These are phyloP conservation scores for Danio choprae DNA, from an alignment of 2,797 vertebrate species.

Conservation along the genomic window DNA sequence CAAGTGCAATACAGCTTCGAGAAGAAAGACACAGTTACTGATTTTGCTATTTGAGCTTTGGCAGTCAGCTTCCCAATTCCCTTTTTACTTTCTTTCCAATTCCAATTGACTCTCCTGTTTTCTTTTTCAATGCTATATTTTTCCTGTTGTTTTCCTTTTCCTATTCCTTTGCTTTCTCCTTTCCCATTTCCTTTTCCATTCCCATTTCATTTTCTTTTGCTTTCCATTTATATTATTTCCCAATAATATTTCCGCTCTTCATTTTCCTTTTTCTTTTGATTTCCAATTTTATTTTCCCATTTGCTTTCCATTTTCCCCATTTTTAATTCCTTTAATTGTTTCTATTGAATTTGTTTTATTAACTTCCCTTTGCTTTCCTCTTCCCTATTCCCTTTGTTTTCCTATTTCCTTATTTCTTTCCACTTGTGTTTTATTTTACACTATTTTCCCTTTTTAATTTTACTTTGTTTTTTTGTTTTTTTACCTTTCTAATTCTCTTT, in stretches of 20 bases:
- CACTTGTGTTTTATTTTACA: neutral
- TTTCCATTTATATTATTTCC: neutral
- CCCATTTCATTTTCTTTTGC: neutral
- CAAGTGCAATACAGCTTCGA: constrained; percentile 10
- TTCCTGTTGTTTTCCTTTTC: neutral
- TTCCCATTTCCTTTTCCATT: neutral
- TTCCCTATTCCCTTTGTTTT: neutral
- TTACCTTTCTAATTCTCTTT: neutral
- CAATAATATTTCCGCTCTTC: accelerated
- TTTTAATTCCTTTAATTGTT: neutral
- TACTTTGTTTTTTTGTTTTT: no score
- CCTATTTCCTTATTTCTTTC: neutral
- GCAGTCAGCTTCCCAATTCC: neutral
- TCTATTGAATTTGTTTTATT: neutral
- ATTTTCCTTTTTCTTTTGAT: neutral
- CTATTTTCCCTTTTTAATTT: neutral
- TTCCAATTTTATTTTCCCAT: neutral
- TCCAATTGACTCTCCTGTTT: neutral
- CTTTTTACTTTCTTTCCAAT: neutral
- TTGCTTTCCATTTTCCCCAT: neutral
- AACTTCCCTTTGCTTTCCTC: neutral
- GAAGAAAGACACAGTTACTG: neutral
- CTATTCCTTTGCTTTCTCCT: neutral
- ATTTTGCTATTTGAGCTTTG: neutral
- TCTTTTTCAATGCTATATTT: neutral